Percentiles rank a stretch among this genome's conserved stretches.
These are phyloP conservation scores for Perdita meconis DNA, from an alignment of 2,888 invertebrate genomes.

Conservation along the genomic window DNA sequence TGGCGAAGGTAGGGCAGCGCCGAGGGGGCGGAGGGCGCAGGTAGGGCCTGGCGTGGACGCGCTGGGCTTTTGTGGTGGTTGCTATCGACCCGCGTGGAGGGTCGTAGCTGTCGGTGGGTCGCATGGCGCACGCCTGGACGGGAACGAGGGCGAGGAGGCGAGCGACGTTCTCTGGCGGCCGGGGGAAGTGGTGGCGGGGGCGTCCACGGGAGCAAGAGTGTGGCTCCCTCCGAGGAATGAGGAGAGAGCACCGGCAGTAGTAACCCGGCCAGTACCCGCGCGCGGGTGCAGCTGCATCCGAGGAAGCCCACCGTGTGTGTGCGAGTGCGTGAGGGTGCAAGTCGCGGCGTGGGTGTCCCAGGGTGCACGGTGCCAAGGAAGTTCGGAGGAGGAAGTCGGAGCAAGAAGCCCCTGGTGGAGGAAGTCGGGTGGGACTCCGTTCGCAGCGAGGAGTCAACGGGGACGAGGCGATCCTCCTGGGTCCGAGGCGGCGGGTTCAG, in stretches of 20 bases:
- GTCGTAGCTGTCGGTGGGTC: conserved; percentile 72
- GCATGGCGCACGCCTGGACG: conserved; percentile 82
- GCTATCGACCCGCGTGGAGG: conserved; percentile 83
- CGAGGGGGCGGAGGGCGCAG: conserved; percentile 59
- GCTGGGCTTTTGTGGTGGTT: conserved; percentile 75
- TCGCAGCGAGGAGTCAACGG: neutral
- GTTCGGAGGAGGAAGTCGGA: no score
- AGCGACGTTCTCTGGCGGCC: conserved; percentile 46
- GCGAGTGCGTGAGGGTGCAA: conserved; percentile 52
- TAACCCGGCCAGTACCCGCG: conserved; percentile 82
- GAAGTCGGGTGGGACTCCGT: no score
- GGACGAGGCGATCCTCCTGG: neutral
- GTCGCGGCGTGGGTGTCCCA: conserved; percentile 34
- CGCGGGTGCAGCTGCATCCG: conserved; percentile 81
- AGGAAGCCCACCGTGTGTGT: conserved; percentile 52
- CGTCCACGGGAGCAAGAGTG: conserved; percentile 47
- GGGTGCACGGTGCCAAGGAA: no score
- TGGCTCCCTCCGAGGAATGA: conserved; percentile 64
- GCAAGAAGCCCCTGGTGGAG: no score
- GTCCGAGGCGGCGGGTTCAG: neutral
- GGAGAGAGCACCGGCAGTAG: conserved; percentile 79
- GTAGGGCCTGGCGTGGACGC: conserved; percentile 65
- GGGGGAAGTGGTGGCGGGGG: conserved; percentile 35
- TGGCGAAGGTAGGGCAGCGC: conserved; percentile 50
- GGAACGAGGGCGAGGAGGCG: conserved; percentile 43